Evolutionary conservation across 2,113 vertebrate species (phyloP), one percentile per base, ranked within the genome.

Genomic region (Tretioscincus oriximinensis): DNA sequence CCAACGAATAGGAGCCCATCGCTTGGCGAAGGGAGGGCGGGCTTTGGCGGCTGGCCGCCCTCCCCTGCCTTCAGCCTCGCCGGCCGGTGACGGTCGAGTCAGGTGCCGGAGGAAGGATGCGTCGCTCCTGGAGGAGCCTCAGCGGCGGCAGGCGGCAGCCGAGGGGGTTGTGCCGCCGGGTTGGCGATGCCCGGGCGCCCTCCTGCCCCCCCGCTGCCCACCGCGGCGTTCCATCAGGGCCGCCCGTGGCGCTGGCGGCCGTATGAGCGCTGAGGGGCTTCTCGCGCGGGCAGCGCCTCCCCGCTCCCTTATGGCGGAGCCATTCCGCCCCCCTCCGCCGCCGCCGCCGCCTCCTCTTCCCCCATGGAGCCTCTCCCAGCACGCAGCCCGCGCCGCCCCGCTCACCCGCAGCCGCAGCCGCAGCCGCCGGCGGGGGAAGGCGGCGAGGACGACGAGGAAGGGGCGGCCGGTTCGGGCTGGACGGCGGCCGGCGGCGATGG

Each of bases 341-440:
- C 88, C 85, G 91, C 85, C 86, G 90, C 86, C 71, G 12, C 71
- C 71, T 28, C 49, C 63, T 24, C 35, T 65, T 45, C 89, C 88
- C 92, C 85, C 87, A 95, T 96, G 95, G 95, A 96, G 93, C 92
- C 95, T 84, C 87, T 94, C 89, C 91, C 91, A 88, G 93, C 92
- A 89, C 91, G 94, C 91, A 92, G 94, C 92, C 93, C 92, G 91
- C 92, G 93, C 88, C 91, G 92, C 82, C 93, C 93, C 85, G 31
- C 24, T 8, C 78, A 24, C 5, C 78, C 58, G 41, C 68, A 54
- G 68, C 78, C 1, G 47, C 63, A 8, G 72, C 24, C 14, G 65
- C 22, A 21, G 73, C 54, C 9, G 73, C 31, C 12, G 54, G 35
- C 5, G 73, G 28, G 86, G 81, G 9, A 54, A 5, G 5, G 79